Percentiles rank a stretch among this genome's conserved stretches.
These are phyloP conservation scores for Anoplius nigerrimus DNA, from an alignment of 2,888 invertebrate species.

Conservation along the genomic window DNA sequence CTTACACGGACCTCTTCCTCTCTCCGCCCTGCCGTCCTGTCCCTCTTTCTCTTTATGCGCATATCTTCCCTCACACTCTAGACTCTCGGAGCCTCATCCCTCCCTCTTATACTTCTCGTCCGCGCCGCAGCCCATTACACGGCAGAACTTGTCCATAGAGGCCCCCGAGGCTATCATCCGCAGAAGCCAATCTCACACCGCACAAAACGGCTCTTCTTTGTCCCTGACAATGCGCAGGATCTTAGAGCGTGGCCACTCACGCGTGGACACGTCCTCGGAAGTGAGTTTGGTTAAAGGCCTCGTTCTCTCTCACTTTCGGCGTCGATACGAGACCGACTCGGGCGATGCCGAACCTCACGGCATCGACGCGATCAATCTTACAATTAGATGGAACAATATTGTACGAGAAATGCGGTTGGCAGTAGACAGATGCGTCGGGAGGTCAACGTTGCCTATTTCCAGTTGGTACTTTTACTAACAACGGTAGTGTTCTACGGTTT, in stretches of 20 bases:
- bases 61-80: slow-evolving; percentile 19
- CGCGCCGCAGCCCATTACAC: slow-evolving; percentile 51
- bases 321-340: neutral
- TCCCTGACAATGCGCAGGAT: slow-evolving; percentile 32
- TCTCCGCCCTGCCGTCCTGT: slow-evolving; percentile 23
- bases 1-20: slow-evolving; percentile 5
- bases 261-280: slow-evolving; percentile 8
- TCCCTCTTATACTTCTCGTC: slow-evolving; percentile 24
- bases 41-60: slow-evolving; percentile 8
- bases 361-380: too few species aligned
- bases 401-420: too few species aligned
- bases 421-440: too few species aligned
- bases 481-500: too few species aligned
- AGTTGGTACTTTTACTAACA: too few species aligned
- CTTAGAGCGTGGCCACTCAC: slow-evolving; percentile 25
- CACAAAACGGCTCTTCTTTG: slow-evolving; percentile 58
- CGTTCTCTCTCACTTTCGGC: neutral
- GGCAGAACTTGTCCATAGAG: slow-evolving; percentile 67
- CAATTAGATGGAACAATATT: too few species aligned
- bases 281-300: neutral
- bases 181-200: slow-evolving; percentile 71
- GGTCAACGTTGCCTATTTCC: too few species aligned
- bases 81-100: neutral
- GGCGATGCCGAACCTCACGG: too few species aligned
- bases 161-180: slow-evolving; percentile 68